Percentiles rank a stretch among this genome's conserved stretches.
Evolutionary conservation across 2,113 vertebrate genomes (phyloP).

Genomic region (Clarias macrocephalus): DNA sequence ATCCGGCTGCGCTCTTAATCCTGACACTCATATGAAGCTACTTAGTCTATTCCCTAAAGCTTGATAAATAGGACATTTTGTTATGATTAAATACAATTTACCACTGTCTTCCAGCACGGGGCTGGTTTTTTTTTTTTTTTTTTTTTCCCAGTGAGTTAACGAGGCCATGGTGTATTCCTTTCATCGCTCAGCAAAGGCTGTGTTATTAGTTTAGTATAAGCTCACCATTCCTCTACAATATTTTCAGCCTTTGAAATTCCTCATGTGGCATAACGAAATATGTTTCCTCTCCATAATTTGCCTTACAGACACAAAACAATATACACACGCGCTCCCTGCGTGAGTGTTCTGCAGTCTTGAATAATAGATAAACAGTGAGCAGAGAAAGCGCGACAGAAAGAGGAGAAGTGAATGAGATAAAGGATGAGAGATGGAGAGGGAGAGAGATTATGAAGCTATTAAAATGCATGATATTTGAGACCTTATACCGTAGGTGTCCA

Average conservation of each 20-base stretch:
- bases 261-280: constrained; percentile 61
- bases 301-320: constrained; percentile 32
- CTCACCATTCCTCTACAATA: constrained; percentile 57
- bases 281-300: constrained; percentile 60
- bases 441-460: constrained; percentile 29
- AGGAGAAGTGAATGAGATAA: constrained; percentile 57
- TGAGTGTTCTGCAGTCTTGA: constrained; percentile 63
- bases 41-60: constrained; percentile 12
- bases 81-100: constrained; percentile 27
- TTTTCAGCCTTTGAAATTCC: constrained; percentile 66
- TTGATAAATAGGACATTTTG: constrained; percentile 41
- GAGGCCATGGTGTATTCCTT: constrained; percentile 36
- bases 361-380: constrained; percentile 50
- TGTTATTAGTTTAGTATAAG: constrained; percentile 33
- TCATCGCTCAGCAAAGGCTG: constrained; percentile 6
- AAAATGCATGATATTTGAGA: constrained; percentile 34
- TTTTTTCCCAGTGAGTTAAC: constrained; percentile 13
- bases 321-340: neutral
- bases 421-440: constrained; percentile 11
- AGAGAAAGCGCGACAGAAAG: constrained; percentile 54
- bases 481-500: neutral
- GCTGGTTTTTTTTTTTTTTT: neutral
- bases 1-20: too few species aligned
- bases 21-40: neutral
- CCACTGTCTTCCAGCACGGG: constrained; percentile 10